A percentile compares a stretch with the other conserved stretches of the same genome.
phyloP scores from a whole-genome alignment of 37 sponge, comb jelly and placozoan genomes.

The Cladorhizidae sp. region DNA sequence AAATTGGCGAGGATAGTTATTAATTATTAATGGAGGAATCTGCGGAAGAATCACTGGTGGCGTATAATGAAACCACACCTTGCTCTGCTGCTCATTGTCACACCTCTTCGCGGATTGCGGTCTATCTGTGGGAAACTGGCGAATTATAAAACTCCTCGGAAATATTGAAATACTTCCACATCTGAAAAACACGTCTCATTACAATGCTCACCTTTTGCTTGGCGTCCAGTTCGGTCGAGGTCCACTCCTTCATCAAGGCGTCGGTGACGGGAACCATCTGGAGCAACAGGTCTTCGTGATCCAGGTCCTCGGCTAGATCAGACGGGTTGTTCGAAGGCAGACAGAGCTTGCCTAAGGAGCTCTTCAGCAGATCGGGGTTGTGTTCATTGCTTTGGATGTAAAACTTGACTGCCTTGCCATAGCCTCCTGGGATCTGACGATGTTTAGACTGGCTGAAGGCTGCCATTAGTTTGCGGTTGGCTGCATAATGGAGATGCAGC shows the following conservation, averaged over 20 bases:
- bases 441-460: slow-evolving; percentile 28
- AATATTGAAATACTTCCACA: no score
- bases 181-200: no score
- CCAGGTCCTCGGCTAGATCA: slow-evolving; percentile 15
- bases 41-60: no score
- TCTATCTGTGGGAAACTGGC: no score
- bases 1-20: no score
- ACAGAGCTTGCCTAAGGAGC: slow-evolving; percentile 18
- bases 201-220: slow-evolving; percentile 17
- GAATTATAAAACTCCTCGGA: no score
- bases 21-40: no score
- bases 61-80: no score
- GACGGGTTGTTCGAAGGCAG: background rate
- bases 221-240: slow-evolving; percentile 16
- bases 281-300: slow-evolving; percentile 8
- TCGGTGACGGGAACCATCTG: slow-evolving; percentile 15
- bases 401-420: slow-evolving; percentile 22
- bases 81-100: no score
- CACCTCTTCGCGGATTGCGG: no score
- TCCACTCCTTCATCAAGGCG: slow-evolving; percentile 29
- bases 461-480: slow-evolving; percentile 22
- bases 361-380: background rate
- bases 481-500: slow-evolving; percentile 13
- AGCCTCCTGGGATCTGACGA: background rate
- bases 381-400: background rate